Base-by-base conservation (phyloP, 30 jellyfish, hydroid and myxozoan species). In the Aurelia sp. region DNA sequence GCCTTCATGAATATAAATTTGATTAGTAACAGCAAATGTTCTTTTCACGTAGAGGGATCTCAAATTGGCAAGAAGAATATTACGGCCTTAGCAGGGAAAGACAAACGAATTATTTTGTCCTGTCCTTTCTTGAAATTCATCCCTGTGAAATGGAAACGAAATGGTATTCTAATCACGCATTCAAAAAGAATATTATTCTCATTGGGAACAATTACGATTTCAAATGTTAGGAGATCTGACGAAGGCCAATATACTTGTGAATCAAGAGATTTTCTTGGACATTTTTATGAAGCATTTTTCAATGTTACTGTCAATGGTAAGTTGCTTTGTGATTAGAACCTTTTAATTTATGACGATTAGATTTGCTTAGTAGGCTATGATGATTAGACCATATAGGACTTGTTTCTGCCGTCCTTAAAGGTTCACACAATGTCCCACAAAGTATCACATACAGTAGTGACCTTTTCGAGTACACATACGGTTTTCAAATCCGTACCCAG, bases 51-150 rank as follows among this genome's bases (percentile, higher is more conserved):
- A 23, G 61, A 41, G 40, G 47, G 30, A 70, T 12, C 81, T 23
- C 16, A 23, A 12, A 11, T 81, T 11, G 76, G 55, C 6, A 82
- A 2, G 33, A 82, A 66, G 74, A 82, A 71, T 15, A 51, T 82
- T 37, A 60, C 64, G 6, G 92, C 92, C 8, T 71, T 82, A 17
- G 92, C 92, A 30, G 92, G 92, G 22, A 82, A 71, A 50, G 92
- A 82, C 60, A 82, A 61, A 11, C 84, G 92, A 11, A 72, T 82
- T n/a, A 33, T 82, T 30, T 64, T 82, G 19, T 82, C 92, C 0
- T 82, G 92, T 59, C 92, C 92, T 15, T 67, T 35, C 18, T 20
- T 76, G n/a, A 37, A 33, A 33, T 30, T 35, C 44, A 82, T 71
- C 10, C 92, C 86, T 3, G 86, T 82, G 47, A 57, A 23, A 16